Evolutionary conservation across 2,888 invertebrate genomes (phyloP).

Genomic region (Idaea biselata): DNA sequence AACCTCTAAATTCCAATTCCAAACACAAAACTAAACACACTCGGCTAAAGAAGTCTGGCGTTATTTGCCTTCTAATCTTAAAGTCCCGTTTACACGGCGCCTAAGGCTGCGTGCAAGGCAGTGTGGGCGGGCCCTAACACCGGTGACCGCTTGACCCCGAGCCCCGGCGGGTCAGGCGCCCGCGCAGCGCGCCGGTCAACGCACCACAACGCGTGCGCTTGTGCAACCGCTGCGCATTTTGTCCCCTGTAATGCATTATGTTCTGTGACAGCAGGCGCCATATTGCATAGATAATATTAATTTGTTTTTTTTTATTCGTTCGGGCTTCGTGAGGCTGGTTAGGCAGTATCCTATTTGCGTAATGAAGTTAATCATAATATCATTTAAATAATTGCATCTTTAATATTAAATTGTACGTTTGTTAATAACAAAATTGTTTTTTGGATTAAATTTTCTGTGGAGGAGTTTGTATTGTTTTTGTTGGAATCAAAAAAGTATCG

Average conservation of each 20-base stretch:
- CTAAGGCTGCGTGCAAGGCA: slow-evolving; percentile 40
- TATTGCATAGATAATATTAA: slow-evolving; percentile 32
- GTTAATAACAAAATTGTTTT: no score
- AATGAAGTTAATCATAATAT: no score
- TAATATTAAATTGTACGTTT: no score
- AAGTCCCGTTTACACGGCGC: slow-evolving; percentile 40
- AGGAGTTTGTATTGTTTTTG: no score
- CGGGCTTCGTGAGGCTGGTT: no score
- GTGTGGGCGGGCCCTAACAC: slow-evolving; percentile 55
- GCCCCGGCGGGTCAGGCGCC: slow-evolving; percentile 48
- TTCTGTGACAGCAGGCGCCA: slow-evolving; percentile 36
- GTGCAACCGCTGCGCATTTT: slow-evolving; percentile 39
- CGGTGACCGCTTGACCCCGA: slow-evolving; percentile 74
- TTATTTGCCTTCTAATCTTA: slow-evolving; percentile 9
- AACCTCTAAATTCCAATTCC: not conserved
- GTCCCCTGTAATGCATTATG: slow-evolving; percentile 35
- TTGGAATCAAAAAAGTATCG: no score
- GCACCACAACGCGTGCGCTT: slow-evolving; percentile 46
- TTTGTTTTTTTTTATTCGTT: no score
- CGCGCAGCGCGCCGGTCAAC: slow-evolving; percentile 54
- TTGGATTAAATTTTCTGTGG: no score
- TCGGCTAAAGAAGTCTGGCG: not conserved
- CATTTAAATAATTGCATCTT: no score
- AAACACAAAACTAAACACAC: not conserved
- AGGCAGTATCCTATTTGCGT: no score